Base-by-base conservation (phyloP, 1,140 invertebrate genomes). In the Cydia splendana region DNA sequence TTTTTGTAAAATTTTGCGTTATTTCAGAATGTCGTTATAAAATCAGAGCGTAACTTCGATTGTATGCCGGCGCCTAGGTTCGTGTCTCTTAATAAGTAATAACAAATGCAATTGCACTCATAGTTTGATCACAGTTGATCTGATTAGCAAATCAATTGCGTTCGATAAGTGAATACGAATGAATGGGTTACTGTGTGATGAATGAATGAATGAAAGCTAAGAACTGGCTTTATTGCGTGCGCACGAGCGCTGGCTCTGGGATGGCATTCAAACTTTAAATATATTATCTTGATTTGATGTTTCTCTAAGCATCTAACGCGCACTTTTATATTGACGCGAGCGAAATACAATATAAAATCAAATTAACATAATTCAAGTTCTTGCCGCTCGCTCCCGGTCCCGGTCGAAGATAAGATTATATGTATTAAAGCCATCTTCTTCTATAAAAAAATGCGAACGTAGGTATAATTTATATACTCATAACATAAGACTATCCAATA, bases 141-240 rank as follows among this genome's bases (percentile, higher is more conserved):
- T 34, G 30, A 18, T 71, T 45, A 71, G 67, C 34, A 42, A 71
- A 42, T 71, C 67, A 71, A 71, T 71, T 18, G 30, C 30, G 67
- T 71, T 15, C 67, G 34, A 38, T 71, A 71, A 71, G 12, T 18
- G 28, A 71, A 38, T 67, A 38, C 5, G 67, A 71, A 71, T 71
- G 67, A 71, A 71, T 18, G 67, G 65, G 34, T 42, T 62, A 53
- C 57, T 71, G 67, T 71, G 30, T 38, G 38, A 71, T 71, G 67
- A 53, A n/a, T 18, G 51, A 65, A 69, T 69, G 65, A 71, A 71
- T 38, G 67, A 24, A 62, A 62, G 12, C 67, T 71, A 18, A 71
- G 67, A 38, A 10, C 34, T 18, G n/a, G n/a, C 18, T 71, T 71
- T 42, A 71, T 45, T 71, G 67, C 67, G 34, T 18, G 34, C 34